phyloP scores from a whole-genome alignment of 2,797 vertebrate species.

The Chrosomus eos region DNA sequence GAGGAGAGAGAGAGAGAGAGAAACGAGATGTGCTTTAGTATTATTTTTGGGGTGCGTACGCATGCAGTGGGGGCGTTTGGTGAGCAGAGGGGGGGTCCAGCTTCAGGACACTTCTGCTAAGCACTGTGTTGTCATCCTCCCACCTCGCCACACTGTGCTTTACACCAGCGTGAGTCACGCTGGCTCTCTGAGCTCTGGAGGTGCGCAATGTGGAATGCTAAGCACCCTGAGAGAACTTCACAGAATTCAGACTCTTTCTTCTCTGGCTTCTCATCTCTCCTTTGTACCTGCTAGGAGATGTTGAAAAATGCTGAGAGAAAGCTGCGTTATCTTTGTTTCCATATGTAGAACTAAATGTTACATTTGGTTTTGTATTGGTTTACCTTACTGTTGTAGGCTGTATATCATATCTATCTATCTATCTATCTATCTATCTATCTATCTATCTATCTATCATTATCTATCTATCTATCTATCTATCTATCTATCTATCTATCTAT shows the following conservation, averaged over 20 bases:
- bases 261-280: constrained; percentile 4
- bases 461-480: neutral
- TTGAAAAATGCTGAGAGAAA: constrained; percentile 40
- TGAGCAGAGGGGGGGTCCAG: constrained; percentile 62
- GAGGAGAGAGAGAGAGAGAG: constrained; percentile 36
- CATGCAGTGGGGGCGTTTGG: constrained; percentile 62
- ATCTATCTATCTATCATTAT: neutral
- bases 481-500: neutral
- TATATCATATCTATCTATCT: neutral
- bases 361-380: constrained; percentile 10
- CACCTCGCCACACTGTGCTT: constrained; percentile 73
- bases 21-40: constrained; percentile 35
- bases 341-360: neutral
- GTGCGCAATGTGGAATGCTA: constrained; percentile 59
- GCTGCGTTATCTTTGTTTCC: constrained; percentile 13
- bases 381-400: neutral
- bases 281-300: constrained; percentile 32
- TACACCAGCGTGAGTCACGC: constrained; percentile 77
- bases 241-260: constrained; percentile 35
- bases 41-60: constrained; percentile 67
- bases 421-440: neutral
- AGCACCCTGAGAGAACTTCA: constrained; percentile 58
- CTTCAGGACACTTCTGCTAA: constrained; percentile 73
- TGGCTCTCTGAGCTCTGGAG: constrained; percentile 58
- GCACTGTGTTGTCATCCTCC: constrained; percentile 81